Evolutionary conservation across 2,797 vertebrate species (phyloP).

Genomic region (Mormyrus proboscirostris): DNA sequence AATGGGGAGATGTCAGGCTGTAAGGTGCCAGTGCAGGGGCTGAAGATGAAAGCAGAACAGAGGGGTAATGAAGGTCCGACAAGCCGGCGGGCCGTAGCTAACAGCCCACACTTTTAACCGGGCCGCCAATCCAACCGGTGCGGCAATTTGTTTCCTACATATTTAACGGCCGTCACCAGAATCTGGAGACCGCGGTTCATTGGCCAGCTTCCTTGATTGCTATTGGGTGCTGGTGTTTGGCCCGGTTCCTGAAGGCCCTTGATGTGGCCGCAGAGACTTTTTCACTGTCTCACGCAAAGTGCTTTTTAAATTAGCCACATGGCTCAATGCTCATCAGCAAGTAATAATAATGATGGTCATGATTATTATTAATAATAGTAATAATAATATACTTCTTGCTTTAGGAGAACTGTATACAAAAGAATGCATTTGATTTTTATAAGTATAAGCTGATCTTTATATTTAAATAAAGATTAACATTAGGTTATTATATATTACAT

Average conservation of each 20-base stretch:
- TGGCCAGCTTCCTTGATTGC: neutral
- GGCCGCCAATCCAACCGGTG: neutral
- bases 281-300: neutral
- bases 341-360: neutral
- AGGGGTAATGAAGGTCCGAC: conserved; percentile 97
- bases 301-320: neutral
- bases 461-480: neutral
- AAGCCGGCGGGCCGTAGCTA: conserved; percentile 70
- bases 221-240: neutral
- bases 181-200: conserved; percentile 50
- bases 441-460: neutral
- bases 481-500: neutral
- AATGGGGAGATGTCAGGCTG: conserved; percentile 97
- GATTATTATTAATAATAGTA: neutral
- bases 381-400: neutral
- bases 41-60: conserved; percentile 94
- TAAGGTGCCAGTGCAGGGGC: conserved; percentile 91
- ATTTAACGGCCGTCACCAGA: conserved; percentile 33
- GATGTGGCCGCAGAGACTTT: neutral
- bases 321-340: neutral
- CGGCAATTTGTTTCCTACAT: conserved; percentile 13
- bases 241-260: neutral
- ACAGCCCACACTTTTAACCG: conserved; percentile 46
- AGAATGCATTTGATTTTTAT: neutral
- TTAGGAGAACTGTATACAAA: neutral